phyloP scores from a whole-genome alignment of 2,113 vertebrate species.

The Meleagris gallopavo region DNA sequence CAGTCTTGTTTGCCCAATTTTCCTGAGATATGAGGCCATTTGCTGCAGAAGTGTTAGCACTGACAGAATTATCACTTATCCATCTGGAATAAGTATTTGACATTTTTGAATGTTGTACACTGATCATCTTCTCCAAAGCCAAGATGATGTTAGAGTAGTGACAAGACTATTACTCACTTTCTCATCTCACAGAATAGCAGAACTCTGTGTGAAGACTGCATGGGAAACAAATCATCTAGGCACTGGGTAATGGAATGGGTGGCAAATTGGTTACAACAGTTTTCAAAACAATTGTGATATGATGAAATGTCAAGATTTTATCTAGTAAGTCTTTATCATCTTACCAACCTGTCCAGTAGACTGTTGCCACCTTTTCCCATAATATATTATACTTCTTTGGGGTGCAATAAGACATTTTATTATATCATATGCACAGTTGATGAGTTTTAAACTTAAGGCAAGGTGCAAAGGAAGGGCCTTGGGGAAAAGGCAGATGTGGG shows the following conservation, averaged over 20 bases:
- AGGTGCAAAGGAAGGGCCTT: background rate
- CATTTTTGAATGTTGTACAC: background rate
- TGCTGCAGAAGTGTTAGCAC: background rate
- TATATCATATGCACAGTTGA: background rate
- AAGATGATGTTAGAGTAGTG: background rate
- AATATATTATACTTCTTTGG: background rate
- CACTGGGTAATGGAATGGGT: background rate
- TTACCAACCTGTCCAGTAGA: background rate
- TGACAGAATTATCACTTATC: conserved; percentile 47
- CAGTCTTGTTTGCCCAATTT: background rate
- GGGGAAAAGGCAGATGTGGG: background rate
- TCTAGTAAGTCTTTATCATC: background rate
- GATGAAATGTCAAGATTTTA: background rate
- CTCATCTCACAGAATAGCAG: background rate
- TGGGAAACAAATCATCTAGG: background rate
- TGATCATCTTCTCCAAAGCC: background rate
- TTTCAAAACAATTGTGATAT: background rate
- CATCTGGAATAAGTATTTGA: background rate
- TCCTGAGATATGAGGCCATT: background rate
- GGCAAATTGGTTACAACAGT: background rate
- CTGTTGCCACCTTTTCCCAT: background rate
- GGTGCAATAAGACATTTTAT: background rate
- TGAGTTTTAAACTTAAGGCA: background rate
- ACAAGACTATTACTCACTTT: conserved; percentile 5
- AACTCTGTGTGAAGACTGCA: background rate